Conservation (phyloP, 2,888 invertebrate genomes). For the Macropis europaea region DNA sequence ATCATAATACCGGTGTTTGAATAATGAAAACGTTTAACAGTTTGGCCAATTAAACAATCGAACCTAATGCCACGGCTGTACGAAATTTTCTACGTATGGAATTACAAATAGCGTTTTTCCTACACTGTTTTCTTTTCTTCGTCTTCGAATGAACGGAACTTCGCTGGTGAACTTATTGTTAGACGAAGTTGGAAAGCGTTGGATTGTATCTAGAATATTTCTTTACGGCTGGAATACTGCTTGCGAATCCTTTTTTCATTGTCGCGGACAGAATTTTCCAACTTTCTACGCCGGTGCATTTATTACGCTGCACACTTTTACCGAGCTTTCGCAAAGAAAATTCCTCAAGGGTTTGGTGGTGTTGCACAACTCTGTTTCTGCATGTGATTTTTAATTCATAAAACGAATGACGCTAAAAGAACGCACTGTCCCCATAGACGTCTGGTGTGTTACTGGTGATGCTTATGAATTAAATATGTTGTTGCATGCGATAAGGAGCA, state of each 20-base stretch:
- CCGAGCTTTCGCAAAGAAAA: background rate
- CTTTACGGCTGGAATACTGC: background rate
- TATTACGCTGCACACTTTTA: background rate
- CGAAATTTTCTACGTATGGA: background rate
- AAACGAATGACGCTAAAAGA: background rate
- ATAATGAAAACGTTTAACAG: constrained; percentile 45
- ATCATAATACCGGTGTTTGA: constrained; percentile 32
- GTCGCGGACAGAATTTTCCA: background rate
- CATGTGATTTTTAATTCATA: background rate
- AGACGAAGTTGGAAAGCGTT: background rate
- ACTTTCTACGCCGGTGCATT: background rate
- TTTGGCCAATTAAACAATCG: constrained; percentile 20
- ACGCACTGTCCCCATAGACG: background rate
- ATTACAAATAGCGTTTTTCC: too few species aligned
- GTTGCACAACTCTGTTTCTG: constrained; percentile 3
- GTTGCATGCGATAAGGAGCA: constrained; percentile 3
- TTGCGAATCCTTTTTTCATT: background rate
- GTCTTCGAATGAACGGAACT: background rate
- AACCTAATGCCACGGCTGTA: constrained; percentile 7
- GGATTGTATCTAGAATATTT: constrained; percentile 1
- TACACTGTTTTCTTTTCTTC: background rate
- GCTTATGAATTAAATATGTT: background rate
- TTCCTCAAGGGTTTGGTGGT: background rate
- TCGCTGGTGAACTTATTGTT: background rate
- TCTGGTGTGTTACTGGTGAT: background rate